Evolutionary conservation across 2,797 vertebrate species (phyloP).

Genomic region (Sardinella longiceps): DNA sequence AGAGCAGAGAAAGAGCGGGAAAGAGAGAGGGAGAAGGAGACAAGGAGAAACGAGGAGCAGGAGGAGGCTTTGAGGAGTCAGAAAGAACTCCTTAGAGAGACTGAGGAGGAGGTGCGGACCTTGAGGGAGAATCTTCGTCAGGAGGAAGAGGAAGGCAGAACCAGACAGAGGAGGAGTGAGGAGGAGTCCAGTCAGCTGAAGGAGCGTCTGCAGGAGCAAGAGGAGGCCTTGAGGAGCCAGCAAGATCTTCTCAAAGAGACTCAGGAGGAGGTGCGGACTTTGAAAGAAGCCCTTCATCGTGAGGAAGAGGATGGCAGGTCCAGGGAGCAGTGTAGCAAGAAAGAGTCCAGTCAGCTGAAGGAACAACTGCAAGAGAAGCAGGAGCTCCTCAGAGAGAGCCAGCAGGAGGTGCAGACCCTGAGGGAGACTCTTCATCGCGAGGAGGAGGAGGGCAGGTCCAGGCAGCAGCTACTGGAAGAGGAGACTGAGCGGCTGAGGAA

Average conservation of each 20-base stretch:
- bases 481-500: slow-evolving; percentile 56
- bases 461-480: slow-evolving; percentile 64
- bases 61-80: slow-evolving; percentile 44
- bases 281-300: slow-evolving; percentile 59
- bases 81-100: slow-evolving; percentile 36
- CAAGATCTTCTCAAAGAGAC: slow-evolving; percentile 47
- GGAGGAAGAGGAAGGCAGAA: slow-evolving; percentile 32
- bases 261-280: slow-evolving; percentile 61
- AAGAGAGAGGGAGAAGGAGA: slow-evolving; percentile 29
- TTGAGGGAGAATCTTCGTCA: slow-evolving; percentile 43
- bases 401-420: neutral
- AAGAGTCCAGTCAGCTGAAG: slow-evolving; percentile 2
- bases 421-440: slow-evolving; percentile 49
- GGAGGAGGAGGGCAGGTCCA: slow-evolving; percentile 59
- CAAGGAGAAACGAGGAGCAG: slow-evolving; percentile 31
- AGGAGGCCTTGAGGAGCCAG: slow-evolving; percentile 15
- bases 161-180: slow-evolving; percentile 52
- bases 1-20: neutral
- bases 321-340: slow-evolving; percentile 44
- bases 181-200: slow-evolving; percentile 60
- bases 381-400: slow-evolving; percentile 6
- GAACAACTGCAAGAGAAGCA: slow-evolving; percentile 16
- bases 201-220: slow-evolving; percentile 55
- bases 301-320: slow-evolving; percentile 59
- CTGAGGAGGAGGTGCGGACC: slow-evolving; percentile 22